Conservation (phyloP, 2,888 invertebrate species). For the Epiblema foenella region DNA sequence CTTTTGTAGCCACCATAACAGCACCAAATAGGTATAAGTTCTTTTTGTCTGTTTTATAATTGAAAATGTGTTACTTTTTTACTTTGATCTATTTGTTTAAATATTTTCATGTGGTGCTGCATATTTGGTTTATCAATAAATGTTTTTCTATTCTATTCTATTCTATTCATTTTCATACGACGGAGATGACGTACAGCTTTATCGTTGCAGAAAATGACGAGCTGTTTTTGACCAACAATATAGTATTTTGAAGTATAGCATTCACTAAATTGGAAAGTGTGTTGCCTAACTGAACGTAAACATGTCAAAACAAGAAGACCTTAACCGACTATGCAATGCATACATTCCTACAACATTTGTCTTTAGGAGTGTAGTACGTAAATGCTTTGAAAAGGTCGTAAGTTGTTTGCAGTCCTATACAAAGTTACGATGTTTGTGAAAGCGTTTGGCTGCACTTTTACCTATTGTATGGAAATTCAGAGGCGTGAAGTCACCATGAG, state of each 20-base stretch:
- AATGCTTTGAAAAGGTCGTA: neutral
- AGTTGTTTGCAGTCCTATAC: neutral
- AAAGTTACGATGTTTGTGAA: neutral
- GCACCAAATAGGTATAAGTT: too few relatives aligned
- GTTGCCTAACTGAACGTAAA: slow-evolving; percentile 20
- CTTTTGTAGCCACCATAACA: too few relatives aligned
- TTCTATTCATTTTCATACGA: too few relatives aligned
- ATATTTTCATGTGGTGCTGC: too few relatives aligned
- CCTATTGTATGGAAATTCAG: slow-evolving; percentile 18
- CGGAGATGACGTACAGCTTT: neutral
- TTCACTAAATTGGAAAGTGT: slow-evolving; percentile 25
- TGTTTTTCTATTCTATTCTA: too few relatives aligned
- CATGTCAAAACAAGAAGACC: neutral
- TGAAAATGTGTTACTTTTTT: too few relatives aligned
- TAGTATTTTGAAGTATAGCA: slow-evolving; percentile 2
- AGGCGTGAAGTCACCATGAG: slow-evolving; percentile 15
- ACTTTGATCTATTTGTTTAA: too few relatives aligned
- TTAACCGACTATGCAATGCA: neutral
- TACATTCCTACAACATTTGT: neutral
- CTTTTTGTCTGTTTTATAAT: too few relatives aligned
- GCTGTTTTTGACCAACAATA: slow-evolving; percentile 3
- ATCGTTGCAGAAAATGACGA: slow-evolving; percentile 3
- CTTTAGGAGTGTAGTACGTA: neutral
- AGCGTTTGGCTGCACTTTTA: slow-evolving; percentile 11
- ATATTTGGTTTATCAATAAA: too few relatives aligned